These are phyloP conservation scores for Ylistrum balloti DNA, from an alignment of 1,140 invertebrate genomes.

Conservation along the genomic window DNA sequence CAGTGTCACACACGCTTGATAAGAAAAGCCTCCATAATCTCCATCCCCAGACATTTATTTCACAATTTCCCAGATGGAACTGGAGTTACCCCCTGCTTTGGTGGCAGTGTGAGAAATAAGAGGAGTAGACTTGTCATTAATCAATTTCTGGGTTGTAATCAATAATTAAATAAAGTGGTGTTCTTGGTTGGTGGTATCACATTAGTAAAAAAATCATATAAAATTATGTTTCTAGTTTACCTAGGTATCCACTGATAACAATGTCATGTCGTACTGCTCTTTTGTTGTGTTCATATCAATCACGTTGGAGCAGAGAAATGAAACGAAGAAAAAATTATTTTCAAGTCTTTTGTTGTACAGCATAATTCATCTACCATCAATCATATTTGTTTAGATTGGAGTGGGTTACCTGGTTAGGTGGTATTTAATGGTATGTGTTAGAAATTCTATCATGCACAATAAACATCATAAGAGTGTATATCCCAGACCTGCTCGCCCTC, in stretches of 20 bases:
- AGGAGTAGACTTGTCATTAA: background rate
- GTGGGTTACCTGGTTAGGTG: background rate
- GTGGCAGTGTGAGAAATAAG: background rate
- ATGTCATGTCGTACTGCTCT: background rate
- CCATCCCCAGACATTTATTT: slow-evolving; percentile 8
- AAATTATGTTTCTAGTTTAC: background rate
- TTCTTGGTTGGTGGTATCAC: background rate
- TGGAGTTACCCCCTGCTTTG: background rate
- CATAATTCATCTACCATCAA: background rate
- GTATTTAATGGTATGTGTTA: background rate
- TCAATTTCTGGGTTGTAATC: slow-evolving; percentile 22
- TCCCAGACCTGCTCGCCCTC: background rate
- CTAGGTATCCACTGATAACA: background rate
- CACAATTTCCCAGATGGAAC: background rate
- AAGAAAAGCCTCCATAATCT: background rate
- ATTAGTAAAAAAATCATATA: too few relatives aligned
- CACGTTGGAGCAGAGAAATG: background rate
- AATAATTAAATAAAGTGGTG: slow-evolving; percentile 36
- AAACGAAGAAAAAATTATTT: slow-evolving; percentile 27
- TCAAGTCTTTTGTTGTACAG: background rate
- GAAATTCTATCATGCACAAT: background rate
- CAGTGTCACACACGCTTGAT: background rate
- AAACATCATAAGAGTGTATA: too few relatives aligned
- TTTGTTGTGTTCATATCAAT: background rate
- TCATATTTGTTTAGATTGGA: background rate